These are phyloP conservation scores for Umimayanthus chanpuru DNA, from an alignment of 92 coral and sea anemone genomes.

Conservation along the genomic window DNA sequence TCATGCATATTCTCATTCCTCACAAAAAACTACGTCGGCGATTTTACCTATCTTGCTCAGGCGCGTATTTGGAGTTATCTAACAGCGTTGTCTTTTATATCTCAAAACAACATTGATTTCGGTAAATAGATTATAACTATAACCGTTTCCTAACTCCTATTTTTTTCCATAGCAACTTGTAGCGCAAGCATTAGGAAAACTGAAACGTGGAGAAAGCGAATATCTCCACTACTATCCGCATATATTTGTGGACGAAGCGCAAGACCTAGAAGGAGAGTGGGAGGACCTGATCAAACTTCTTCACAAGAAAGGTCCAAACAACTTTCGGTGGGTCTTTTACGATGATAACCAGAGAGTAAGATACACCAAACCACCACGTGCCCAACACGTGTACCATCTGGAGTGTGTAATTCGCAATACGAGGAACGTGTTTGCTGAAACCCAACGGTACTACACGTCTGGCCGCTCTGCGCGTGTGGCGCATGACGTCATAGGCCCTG, in stretches of 20 bases:
- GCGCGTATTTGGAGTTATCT: too few species aligned
- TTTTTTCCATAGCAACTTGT: neutral
- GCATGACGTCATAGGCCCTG: constrained; percentile 26
- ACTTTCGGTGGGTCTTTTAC: constrained; percentile 37
- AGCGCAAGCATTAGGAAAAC: neutral
- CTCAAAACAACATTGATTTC: too few species aligned
- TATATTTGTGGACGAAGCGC: constrained; percentile 53
- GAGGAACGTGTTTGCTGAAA: constrained; percentile 27
- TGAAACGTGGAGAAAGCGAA: neutral
- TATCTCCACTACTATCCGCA: neutral
- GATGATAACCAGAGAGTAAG: constrained; percentile 42
- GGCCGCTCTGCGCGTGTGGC: neutral
- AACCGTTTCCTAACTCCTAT: neutral
- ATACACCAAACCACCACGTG: constrained; percentile 2
- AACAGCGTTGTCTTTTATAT: too few species aligned
- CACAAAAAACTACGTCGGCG: too few species aligned
- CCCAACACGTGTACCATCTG: constrained; percentile 12
- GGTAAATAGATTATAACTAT: too few species aligned
- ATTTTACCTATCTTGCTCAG: too few species aligned
- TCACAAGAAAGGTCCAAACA: constrained; percentile 31
- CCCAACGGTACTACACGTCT: constrained; percentile 20
- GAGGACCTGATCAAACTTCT: constrained; percentile 32
- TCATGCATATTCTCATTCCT: too few species aligned
- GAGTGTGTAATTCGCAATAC: constrained; percentile 45
- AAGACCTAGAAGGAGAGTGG: constrained; percentile 48